A percentile compares a stretch with the other conserved stretches of the same genome.
These are phyloP conservation scores for Caenorhabditis macrosperma DNA, from an alignment of 2,888 invertebrate species.

Conservation along the genomic window DNA sequence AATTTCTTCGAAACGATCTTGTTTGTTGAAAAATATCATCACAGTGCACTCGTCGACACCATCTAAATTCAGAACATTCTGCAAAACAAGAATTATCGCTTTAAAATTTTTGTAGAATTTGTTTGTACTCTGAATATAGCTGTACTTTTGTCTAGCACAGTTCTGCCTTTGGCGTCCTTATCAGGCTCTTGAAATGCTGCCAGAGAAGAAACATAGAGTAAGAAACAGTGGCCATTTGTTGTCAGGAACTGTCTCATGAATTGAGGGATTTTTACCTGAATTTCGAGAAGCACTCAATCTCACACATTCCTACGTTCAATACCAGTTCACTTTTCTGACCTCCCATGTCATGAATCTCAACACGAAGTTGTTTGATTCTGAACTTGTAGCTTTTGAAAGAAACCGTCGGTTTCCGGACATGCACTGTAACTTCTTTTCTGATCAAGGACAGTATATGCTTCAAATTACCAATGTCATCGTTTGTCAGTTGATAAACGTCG, in stretches of 20 bases:
- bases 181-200: slow-evolving; percentile 75
- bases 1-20: slow-evolving; percentile 75
- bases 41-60: slow-evolving; percentile 73
- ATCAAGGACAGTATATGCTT: too few species aligned
- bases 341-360: slow-evolving; percentile 77
- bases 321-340: slow-evolving; percentile 75
- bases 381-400: slow-evolving; percentile 76
- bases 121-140: slow-evolving; percentile 57
- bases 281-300: too few species aligned
- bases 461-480: slow-evolving; percentile 69
- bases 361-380: slow-evolving; percentile 65
- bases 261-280: slow-evolving; percentile 69
- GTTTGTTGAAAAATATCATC: slow-evolving; percentile 78
- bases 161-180: slow-evolving; percentile 66
- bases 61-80: slow-evolving; percentile 67
- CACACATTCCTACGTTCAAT: neutral
- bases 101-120: too few species aligned
- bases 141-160: slow-evolving; percentile 74
- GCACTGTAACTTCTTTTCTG: slow-evolving; percentile 58
- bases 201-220: slow-evolving; percentile 76
- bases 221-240: slow-evolving; percentile 66
- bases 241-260: slow-evolving; percentile 70
- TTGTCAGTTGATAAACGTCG: slow-evolving; percentile 65
- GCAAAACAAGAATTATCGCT: slow-evolving; percentile 12
- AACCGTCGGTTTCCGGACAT: slow-evolving; percentile 73